Evolutionary conservation across 2,888 invertebrate genomes (phyloP), one percentile per base, ranked within the genome.

Genomic region (Caenorhabditis afra): DNA sequence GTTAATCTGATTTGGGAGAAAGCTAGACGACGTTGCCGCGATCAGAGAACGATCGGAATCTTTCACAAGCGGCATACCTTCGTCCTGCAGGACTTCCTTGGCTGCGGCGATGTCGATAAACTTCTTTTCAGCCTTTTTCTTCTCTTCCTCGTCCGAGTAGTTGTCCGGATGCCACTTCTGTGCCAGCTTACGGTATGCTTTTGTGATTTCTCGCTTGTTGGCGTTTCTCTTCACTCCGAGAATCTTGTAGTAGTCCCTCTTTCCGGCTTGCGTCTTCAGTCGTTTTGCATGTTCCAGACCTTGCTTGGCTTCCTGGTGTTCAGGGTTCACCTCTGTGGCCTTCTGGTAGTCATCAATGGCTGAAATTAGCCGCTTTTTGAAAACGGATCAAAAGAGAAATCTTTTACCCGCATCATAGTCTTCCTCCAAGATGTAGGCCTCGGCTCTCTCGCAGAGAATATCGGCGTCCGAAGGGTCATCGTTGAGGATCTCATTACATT

Each of bases 81-180:
- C 92, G 91, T 94, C 93, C 49, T 93, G 92, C 14, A 94, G 91
- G 18, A 96, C 97, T 93, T 99, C 99, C 92, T 99, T 99, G 65
- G 99, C 99, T 47, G 97, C 96, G 2, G 98, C 99, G 89, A 99
- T 94, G 91, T 99, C 98, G 81, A 99, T 97, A 91, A 99, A 99
- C 92, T 95, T 96, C 91, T 96, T 96, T 91, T 99, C 95, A 0
- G 99, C 99, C 61, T 94, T 92, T 90, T 84, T 84, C 75, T 84
- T 85, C 67, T 92, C 91, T 91, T 96, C 95, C 81, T 95, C 94
- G 62, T 93, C 93, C 64, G 93, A 93, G 91, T 94, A 97, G 92
- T 95, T 96, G 92, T 99, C 99, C 0, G 99, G 99, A 92, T 99
- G 99, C 97, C 98, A 99, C 91, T 97, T 95, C 91, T 96, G 96